Conservation (phyloP, 2,888 invertebrate species). For the Elysia crispata region DNA sequence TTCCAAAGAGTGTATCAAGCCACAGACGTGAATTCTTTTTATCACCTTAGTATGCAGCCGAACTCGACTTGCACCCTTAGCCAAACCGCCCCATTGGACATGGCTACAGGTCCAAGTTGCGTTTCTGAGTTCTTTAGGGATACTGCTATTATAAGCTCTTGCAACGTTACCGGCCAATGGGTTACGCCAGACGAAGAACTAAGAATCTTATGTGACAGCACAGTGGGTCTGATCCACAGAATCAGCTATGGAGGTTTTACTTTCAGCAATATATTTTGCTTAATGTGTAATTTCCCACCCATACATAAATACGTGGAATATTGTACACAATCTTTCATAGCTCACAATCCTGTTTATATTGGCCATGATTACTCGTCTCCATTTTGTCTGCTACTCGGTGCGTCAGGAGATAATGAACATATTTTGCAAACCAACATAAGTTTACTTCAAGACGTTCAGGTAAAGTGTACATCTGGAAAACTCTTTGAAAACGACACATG, state of each 20-base stretch:
- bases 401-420: neutral
- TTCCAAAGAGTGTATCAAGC: constrained; percentile 37
- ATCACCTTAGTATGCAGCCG: neutral
- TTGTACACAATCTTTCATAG: neutral
- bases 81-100: neutral
- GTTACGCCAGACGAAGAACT: neutral
- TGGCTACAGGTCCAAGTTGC: too few relatives aligned
- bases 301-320: neutral
- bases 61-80: neutral
- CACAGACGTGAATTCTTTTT: constrained; percentile 14
- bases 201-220: neutral
- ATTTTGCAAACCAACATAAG: neutral
- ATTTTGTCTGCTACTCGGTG: neutral
- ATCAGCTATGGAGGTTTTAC: too few relatives aligned
- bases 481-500: too few relatives aligned
- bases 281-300: constrained; percentile 10
- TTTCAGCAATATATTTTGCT: constrained; percentile 37
- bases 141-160: constrained; percentile 1
- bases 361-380: neutral
- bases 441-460: neutral
- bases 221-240: too few relatives aligned
- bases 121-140: too few relatives aligned
- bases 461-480: too few relatives aligned
- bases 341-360: too few relatives aligned
- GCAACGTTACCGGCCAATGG: constrained; percentile 24